Evolutionary conservation across 2,888 invertebrate species (phyloP).

Genomic region (Sminthurides aquaticus): DNA sequence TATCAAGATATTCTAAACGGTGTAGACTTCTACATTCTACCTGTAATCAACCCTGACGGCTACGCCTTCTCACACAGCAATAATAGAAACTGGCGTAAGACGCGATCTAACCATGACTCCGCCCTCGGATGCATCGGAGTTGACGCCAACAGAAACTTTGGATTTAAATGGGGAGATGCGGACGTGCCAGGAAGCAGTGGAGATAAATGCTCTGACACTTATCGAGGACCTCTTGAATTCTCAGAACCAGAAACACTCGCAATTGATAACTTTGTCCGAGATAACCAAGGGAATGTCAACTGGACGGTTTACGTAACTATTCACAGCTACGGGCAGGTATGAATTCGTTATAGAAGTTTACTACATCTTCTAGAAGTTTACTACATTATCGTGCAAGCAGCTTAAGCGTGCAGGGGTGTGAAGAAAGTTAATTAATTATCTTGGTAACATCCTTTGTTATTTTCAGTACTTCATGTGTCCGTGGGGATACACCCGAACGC

Average conservation of each 20-base stretch:
- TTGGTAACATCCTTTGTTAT: too few species aligned
- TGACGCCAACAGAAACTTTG: conserved; percentile 21
- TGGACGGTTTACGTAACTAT: conserved; percentile 15
- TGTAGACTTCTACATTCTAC: conserved; percentile 63
- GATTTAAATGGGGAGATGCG: conserved; percentile 12
- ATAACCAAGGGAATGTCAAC: conserved; percentile 2
- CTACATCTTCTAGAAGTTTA: too few species aligned
- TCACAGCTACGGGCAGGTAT: conserved; percentile 19
- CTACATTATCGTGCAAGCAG: too few species aligned
- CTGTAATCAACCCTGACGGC: conserved; percentile 75
- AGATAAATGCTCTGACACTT: conserved; percentile 45
- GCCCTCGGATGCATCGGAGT: conserved; percentile 6
- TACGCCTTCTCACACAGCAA: conserved; percentile 19
- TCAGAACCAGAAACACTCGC: conserved; percentile 70
- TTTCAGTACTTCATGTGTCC: conserved; percentile 18
- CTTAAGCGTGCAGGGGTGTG: too few species aligned
- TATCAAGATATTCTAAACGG: conserved; percentile 44
- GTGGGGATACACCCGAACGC: conserved; percentile 18
- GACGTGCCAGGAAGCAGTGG: conserved; percentile 12
- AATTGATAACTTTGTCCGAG: conserved; percentile 50
- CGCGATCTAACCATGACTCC: conserved; percentile 49
- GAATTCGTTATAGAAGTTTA: too few species aligned
- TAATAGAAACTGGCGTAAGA: conserved; percentile 67
- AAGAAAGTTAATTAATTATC: too few species aligned
- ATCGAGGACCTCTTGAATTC: conserved; percentile 62